Evolutionary conservation across 2,113 vertebrate species (phyloP).

Genomic region (Dipodomys spectabilis): DNA sequence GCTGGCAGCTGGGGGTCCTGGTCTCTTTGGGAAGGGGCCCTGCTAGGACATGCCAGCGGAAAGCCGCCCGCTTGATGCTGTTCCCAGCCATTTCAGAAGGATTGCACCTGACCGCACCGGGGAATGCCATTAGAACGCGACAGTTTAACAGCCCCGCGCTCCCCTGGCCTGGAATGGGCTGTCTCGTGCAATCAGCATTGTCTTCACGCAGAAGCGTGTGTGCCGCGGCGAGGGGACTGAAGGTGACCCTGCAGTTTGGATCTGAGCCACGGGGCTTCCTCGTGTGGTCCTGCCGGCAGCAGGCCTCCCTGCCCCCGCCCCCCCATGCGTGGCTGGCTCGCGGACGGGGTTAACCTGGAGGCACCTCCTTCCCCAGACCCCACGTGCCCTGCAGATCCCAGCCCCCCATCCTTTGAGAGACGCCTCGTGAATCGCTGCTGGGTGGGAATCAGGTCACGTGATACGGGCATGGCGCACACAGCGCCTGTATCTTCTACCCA

Average conservation of each 20-base stretch:
- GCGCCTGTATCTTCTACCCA: not conserved
- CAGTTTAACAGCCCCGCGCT: not conserved
- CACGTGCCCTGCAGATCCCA: no score
- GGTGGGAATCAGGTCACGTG: no score
- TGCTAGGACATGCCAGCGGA: not conserved
- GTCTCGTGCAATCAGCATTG: not conserved
- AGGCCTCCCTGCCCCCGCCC: no score
- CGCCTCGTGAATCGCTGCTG: no score
- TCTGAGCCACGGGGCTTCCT: not conserved
- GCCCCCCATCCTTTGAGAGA: no score
- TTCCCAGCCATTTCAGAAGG: not conserved
- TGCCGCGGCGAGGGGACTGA: not conserved
- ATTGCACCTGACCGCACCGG: not conserved
- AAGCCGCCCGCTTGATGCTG: not conserved
- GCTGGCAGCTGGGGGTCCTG: rapidly evolving
- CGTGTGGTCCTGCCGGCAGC: not conserved
- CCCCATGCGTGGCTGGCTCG: not conserved
- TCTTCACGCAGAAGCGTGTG: not conserved
- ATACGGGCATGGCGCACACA: no score
- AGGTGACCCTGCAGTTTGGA: not conserved
- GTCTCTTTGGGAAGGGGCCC: not conserved
- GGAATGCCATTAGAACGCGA: not conserved
- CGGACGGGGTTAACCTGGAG: no score
- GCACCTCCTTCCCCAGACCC: no score
- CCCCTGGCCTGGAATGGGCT: not conserved